Evolutionary conservation across 2,113 vertebrate species (phyloP).

Genomic region (Struthio camelus): DNA sequence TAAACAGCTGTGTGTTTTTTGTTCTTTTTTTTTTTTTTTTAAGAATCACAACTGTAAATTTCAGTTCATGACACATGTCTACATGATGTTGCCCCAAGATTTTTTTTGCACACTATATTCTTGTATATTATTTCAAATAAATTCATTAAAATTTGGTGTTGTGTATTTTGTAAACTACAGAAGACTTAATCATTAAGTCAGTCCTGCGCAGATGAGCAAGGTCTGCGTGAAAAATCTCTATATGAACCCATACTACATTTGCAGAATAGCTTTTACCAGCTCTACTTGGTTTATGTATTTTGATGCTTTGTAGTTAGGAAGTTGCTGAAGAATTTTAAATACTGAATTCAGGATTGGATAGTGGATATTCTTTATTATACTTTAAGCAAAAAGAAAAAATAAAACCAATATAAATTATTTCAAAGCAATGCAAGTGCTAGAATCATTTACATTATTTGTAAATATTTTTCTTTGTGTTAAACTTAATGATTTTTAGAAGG

Average conservation of each 20-base stretch:
- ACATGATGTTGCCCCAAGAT: conserved; percentile 90
- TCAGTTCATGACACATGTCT: conserved; percentile 85
- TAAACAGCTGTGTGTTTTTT: conserved; percentile 75
- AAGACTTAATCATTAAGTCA: not conserved
- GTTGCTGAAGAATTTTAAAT: not conserved
- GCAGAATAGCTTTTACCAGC: not conserved
- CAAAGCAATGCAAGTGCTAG: not conserved
- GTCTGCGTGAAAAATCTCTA: not conserved
- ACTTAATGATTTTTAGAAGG: not conserved
- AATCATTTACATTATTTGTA: not conserved
- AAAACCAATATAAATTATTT: conserved; percentile 20
- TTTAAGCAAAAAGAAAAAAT: not conserved
- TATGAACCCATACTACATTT: not conserved
- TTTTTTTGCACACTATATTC: conserved; percentile 96
- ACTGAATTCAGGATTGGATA: not conserved
- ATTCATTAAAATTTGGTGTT: conserved; percentile 78
- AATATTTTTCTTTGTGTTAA: conserved; percentile 21
- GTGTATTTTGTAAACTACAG: not conserved
- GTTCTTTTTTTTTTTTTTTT: conserved; percentile 69
- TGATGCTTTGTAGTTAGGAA: not conserved
- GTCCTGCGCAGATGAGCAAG: fast-evolving
- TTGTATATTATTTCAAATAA: conserved; percentile 99
- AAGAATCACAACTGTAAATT: conserved; percentile 83
- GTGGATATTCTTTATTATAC: conserved; percentile 34
- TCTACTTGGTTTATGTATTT: not conserved